phyloP scores from a whole-genome alignment of 2,797 vertebrate species.

The Myotis vivesi region DNA sequence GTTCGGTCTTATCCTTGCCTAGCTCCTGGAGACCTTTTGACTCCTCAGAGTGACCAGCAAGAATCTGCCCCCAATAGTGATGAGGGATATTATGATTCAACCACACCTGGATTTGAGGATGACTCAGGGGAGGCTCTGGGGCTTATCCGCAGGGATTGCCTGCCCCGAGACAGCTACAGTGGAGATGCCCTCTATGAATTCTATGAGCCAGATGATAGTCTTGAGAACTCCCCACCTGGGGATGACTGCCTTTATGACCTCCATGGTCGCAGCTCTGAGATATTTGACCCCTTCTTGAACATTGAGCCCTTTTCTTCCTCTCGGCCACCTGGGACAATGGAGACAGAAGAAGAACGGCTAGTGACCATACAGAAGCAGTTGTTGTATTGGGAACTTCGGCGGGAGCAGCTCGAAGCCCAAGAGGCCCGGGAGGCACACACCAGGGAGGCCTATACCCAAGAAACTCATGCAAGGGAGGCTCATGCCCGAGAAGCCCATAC shows the following conservation, averaged over 20 bases:
- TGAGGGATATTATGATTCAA: constrained; percentile 96
- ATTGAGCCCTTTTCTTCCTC: constrained; percentile 81
- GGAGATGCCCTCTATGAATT: constrained; percentile 98
- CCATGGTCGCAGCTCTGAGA: constrained; percentile 83
- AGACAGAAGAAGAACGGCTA: constrained; percentile 89
- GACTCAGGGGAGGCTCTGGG: constrained; percentile 88
- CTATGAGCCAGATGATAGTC: constrained; percentile 91
- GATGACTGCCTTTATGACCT: constrained; percentile 87
- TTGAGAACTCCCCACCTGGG: constrained; percentile 91
- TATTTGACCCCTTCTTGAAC: constrained; percentile 86
- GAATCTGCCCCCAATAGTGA: constrained; percentile 97
- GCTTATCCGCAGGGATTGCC: constrained; percentile 86
- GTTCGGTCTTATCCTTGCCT: constrained; percentile 60
- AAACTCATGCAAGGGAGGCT: constrained; percentile 40
- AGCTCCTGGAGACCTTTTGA: constrained; percentile 86
- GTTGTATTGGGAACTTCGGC: constrained; percentile 87
- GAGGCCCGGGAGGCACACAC: constrained; percentile 15
- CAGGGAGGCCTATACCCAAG: constrained; percentile 29
- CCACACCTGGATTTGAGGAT: constrained; percentile 94
- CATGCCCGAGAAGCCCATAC: not conserved
- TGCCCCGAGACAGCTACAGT: constrained; percentile 97
- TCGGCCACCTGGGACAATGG: constrained; percentile 86
- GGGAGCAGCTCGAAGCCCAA: constrained; percentile 75
- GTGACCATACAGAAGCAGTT: constrained; percentile 90
- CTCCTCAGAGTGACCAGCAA: constrained; percentile 96